Percentiles rank a stretch among this genome's conserved stretches.
Evolutionary conservation across 2,113 vertebrate species (phyloP).

Genomic region (Labeo rohita): DNA sequence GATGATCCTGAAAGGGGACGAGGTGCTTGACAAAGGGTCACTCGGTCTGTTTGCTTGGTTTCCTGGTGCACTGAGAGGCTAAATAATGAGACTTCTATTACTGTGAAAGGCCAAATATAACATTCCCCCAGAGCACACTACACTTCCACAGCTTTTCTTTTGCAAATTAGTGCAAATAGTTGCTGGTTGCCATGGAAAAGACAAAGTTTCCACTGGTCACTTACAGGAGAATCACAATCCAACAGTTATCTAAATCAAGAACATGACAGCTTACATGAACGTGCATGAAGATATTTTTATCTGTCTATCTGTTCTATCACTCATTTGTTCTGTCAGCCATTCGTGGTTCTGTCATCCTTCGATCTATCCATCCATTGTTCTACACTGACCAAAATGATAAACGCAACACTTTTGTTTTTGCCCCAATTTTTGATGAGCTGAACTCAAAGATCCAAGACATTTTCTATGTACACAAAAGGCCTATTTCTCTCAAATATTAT

Average conservation of each 20-base stretch:
- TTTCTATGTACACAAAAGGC: too few species aligned
- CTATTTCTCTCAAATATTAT: too few species aligned
- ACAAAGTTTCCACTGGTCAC: constrained; percentile 60
- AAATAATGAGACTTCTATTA: constrained; percentile 95
- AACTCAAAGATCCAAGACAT: too few species aligned
- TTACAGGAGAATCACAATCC: not conserved
- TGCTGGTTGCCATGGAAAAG: constrained; percentile 76
- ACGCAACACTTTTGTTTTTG: too few species aligned
- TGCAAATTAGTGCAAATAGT: constrained; percentile 84
- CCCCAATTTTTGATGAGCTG: too few species aligned
- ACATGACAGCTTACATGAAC: not conserved
- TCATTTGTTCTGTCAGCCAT: not conserved
- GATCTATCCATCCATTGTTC: too few species aligned
- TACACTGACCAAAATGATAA: too few species aligned
- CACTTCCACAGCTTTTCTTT: constrained; percentile 84
- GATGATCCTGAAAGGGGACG: constrained; percentile 84
- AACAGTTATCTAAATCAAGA: constrained; percentile 2
- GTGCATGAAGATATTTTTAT: not conserved
- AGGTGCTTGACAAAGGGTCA: constrained; percentile 84
- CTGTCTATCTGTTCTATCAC: not conserved
- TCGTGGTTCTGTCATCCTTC: too few species aligned
- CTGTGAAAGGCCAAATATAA: constrained; percentile 86
- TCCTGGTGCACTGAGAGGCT: constrained; percentile 82
- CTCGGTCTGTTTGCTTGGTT: constrained; percentile 88
- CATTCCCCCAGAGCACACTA: constrained; percentile 89